Base-by-base conservation (phyloP, 1,140 invertebrate species). In the Hesperophylax magnus region DNA sequence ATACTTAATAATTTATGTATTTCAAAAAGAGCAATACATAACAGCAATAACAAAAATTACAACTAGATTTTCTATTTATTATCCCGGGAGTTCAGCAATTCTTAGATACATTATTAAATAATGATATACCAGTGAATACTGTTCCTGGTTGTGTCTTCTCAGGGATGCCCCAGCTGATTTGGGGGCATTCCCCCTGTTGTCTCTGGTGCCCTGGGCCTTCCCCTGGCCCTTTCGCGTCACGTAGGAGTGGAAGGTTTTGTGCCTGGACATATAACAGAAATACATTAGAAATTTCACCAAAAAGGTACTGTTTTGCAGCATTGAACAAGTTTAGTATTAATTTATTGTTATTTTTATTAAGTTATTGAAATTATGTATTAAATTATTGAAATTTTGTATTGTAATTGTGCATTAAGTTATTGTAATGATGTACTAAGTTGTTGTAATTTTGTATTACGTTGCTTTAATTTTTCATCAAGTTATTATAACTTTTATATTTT, bases 181-280 rank as follows among this genome's bases (percentile, higher is more conserved):
- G 0, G 94, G 92, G 11, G 92, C 91, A 72, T 90, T 91, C 27
- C 94, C 92, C 84, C 93, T 92, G 60, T 87, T 89, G 86, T 97
- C 96, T 65, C 93, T 90, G 4, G 91, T 90, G 52, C 90, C 91
- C 88, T 98, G 96, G 1, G 93, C 91, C 69, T 95, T 94, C 0
- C 96, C 97, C 86, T 97, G 95, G 61, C 96, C 96, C 0, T 95
- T 93, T 67, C 96, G 87, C 0, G 97, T 95, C 6, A 96, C 96
- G 86, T 98, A 98, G 61, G 93, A 94, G 88, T 97, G 96, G 85
- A 96, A 94, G 1, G 96, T 97, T 88, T 97, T 97, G 86, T 97
- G 96, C 3, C 83, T 84, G 27, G 17, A 75, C 77, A 24, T 69
- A 67, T 60, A 39, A 8, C 7, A 39, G 6, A 39, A 39, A 39